Evolutionary conservation across 1,140 invertebrate species (phyloP).

Genomic region (Pseudoatta argentina): DNA sequence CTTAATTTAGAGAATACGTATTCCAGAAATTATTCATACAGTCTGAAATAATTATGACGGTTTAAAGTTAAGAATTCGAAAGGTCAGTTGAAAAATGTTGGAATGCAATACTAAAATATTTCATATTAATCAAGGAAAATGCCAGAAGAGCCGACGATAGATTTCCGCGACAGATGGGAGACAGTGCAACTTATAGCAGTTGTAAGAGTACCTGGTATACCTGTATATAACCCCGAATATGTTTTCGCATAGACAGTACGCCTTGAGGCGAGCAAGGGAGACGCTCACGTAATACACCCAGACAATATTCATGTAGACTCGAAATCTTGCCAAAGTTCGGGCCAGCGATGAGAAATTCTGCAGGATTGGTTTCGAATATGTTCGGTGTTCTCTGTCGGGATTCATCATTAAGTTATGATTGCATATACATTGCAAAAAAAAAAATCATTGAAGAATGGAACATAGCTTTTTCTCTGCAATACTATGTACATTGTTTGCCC

Average conservation of each 20-base stretch:
- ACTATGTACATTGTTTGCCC: background rate
- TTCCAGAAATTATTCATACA: slow-evolving; percentile 21
- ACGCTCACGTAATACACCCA: slow-evolving; percentile 18
- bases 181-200: slow-evolving; percentile 28
- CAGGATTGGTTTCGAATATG: slow-evolving; percentile 62
- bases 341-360: slow-evolving; percentile 64
- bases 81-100: background rate
- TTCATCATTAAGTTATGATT: slow-evolving; percentile 52
- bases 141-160: slow-evolving; percentile 21
- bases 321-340: slow-evolving; percentile 73
- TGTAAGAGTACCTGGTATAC: background rate
- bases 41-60: background rate
- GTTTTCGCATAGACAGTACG: slow-evolving; percentile 67
- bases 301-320: slow-evolving; percentile 63
- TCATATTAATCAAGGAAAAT: background rate
- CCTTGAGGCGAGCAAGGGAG: slow-evolving; percentile 47
- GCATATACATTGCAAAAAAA: background rate
- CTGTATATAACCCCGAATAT: slow-evolving; percentile 25
- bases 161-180: slow-evolving; percentile 60
- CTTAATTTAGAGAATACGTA: slow-evolving; percentile 14
- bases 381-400: slow-evolving; percentile 31
- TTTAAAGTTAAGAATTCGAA: slow-evolving; percentile 41
- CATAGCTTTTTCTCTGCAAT: background rate
- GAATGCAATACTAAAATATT: background rate
- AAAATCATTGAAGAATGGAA: background rate